Evolutionary conservation across 2,888 invertebrate genomes (phyloP).

Genomic region (Drosophila eohydei): DNA sequence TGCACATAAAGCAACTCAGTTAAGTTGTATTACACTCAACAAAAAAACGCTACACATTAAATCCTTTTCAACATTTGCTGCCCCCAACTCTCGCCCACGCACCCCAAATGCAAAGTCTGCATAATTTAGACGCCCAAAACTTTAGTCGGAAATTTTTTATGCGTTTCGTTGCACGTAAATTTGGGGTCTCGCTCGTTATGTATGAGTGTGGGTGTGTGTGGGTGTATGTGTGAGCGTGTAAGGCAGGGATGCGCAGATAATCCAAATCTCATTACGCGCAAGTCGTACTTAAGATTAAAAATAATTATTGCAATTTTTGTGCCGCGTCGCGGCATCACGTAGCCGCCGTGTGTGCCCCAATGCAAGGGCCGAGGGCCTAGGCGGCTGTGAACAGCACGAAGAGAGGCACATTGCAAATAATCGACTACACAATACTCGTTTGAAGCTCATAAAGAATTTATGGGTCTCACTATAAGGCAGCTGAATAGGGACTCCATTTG

Average conservation of each 20-base stretch:
- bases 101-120: slow-evolving; percentile 15
- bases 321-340: slow-evolving; percentile 69
- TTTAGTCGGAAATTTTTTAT: slow-evolving; percentile 48
- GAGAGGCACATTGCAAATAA: not conserved
- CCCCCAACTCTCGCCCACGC: not conserved
- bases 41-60: slow-evolving; percentile 24
- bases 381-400: slow-evolving; percentile 4
- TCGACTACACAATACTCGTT: not conserved
- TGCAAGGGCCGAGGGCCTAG: slow-evolving; percentile 18
- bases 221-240: slow-evolving; percentile 9
- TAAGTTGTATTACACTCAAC: not conserved
- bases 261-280: slow-evolving; percentile 79
- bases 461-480: too few relatives aligned
- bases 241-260: slow-evolving; percentile 61
- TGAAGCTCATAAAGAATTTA: too few relatives aligned
- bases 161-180: slow-evolving; percentile 48
- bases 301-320: slow-evolving; percentile 79
- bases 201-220: slow-evolving; percentile 9
- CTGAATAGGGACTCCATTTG: too few relatives aligned
- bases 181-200: slow-evolving; percentile 36
- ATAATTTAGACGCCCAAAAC: slow-evolving; percentile 42
- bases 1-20: not conserved
- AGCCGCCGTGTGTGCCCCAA: slow-evolving; percentile 47
- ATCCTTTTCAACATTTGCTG: slow-evolving; percentile 10
- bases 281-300: slow-evolving; percentile 80